Conservation (phyloP, 2,888 invertebrate genomes). For the Calameuta filiformis region DNA sequence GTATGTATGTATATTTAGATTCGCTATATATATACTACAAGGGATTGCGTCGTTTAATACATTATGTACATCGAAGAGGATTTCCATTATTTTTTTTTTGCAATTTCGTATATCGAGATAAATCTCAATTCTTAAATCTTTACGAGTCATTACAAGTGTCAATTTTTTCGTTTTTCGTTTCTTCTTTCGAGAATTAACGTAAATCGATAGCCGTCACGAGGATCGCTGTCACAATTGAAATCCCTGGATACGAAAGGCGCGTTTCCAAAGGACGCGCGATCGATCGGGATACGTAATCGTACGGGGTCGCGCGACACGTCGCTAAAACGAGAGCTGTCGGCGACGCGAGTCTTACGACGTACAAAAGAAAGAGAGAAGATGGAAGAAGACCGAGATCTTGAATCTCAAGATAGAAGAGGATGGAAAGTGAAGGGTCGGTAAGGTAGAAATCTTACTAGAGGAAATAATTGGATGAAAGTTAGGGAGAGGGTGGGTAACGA, state of each 20-base stretch:
- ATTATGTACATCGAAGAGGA: slow-evolving; percentile 36
- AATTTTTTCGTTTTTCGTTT: background rate
- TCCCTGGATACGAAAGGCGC: background rate
- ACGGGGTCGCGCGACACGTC: background rate
- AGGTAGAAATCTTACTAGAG: background rate
- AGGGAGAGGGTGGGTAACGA: background rate
- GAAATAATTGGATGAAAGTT: background rate
- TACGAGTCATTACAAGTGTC: slow-evolving; percentile 4
- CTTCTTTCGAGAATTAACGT: background rate
- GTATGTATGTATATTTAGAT: slow-evolving; percentile 10
- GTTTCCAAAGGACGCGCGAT: background rate
- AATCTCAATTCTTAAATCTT: slow-evolving; percentile 19
- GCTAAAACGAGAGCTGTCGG: background rate
- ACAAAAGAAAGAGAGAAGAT: background rate
- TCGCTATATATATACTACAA: slow-evolving; percentile 14
- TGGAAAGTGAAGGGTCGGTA: background rate
- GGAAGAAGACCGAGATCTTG: background rate
- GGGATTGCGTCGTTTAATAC: slow-evolving; percentile 33
- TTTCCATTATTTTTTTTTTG: slow-evolving; percentile 14
- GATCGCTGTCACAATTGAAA: background rate
- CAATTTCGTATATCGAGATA: slow-evolving; percentile 32
- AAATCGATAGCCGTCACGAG: background rate
- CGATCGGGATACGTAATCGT: background rate
- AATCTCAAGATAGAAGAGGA: background rate
- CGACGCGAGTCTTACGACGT: background rate